These are phyloP conservation scores for Pelecanus crispus DNA, from an alignment of 2,113 vertebrate genomes.

Conservation along the genomic window DNA sequence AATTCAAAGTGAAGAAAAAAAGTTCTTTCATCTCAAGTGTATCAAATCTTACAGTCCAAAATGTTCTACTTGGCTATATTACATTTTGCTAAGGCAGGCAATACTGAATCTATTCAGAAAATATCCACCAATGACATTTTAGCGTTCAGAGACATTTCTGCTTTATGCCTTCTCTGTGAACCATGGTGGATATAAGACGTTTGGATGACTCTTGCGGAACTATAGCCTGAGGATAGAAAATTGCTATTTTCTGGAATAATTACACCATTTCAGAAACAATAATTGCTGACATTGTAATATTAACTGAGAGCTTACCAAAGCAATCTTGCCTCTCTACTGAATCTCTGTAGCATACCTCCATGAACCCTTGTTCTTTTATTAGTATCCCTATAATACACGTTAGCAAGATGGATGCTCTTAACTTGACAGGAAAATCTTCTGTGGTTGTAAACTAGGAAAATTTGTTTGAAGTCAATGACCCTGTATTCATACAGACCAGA, in stretches of 20 bases:
- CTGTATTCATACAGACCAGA: neutral
- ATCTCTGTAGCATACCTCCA: neutral
- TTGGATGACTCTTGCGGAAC: neutral
- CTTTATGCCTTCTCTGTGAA: neutral
- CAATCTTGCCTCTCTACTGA: neutral
- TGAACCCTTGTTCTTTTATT: neutral
- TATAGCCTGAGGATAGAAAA: neutral
- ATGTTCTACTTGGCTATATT: neutral
- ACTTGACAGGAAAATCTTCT: neutral
- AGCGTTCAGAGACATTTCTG: neutral
- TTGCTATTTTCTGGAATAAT: neutral
- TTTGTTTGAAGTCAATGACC: neutral
- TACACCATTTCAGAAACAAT: neutral
- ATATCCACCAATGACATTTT: neutral
- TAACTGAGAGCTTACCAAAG: neutral
- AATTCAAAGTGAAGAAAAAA: neutral
- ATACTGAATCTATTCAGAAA: neutral
- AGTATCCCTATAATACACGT: neutral
- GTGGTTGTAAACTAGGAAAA: neutral
- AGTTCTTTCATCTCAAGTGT: neutral
- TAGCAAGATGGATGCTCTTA: neutral
- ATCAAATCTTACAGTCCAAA: neutral
- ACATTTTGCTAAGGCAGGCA: neutral
- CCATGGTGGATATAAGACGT: neutral
- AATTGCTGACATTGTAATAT: neutral